Conservation (phyloP, 2,113 vertebrate genomes). For the Indicator indicator region DNA sequence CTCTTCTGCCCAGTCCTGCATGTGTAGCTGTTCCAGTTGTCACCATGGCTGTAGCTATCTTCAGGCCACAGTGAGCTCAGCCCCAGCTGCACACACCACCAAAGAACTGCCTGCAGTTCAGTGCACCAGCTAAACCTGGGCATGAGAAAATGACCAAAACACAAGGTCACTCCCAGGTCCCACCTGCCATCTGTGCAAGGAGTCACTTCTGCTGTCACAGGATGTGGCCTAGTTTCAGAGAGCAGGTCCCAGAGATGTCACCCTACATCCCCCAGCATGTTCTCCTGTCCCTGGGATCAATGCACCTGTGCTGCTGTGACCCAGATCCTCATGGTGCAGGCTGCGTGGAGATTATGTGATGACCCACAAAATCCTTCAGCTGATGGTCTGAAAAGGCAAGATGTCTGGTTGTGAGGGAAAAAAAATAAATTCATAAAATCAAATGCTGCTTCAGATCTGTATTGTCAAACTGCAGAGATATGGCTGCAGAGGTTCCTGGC, state of each 20-base stretch:
- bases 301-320: constrained; percentile 1
- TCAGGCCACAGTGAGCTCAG: neutral
- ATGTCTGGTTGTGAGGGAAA: neutral
- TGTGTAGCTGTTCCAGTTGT: neutral
- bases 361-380: constrained; percentile 47
- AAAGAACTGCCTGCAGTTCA: neutral
- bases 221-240: constrained; percentile 51
- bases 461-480: neutral
- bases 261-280: neutral
- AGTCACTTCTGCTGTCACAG: neutral
- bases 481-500: neutral
- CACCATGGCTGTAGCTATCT: neutral
- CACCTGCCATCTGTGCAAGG: constrained; percentile 7
- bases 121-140: neutral
- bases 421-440: neutral
- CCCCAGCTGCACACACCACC: neutral
- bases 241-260: neutral
- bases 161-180: neutral
- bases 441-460: neutral
- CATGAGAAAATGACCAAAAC: neutral
- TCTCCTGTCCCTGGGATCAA: neutral
- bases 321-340: neutral
- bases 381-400: neutral
- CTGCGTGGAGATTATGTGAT: neutral
- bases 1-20: neutral